Base-by-base conservation (phyloP, 2,888 invertebrate genomes). In the Thyatira batis region DNA sequence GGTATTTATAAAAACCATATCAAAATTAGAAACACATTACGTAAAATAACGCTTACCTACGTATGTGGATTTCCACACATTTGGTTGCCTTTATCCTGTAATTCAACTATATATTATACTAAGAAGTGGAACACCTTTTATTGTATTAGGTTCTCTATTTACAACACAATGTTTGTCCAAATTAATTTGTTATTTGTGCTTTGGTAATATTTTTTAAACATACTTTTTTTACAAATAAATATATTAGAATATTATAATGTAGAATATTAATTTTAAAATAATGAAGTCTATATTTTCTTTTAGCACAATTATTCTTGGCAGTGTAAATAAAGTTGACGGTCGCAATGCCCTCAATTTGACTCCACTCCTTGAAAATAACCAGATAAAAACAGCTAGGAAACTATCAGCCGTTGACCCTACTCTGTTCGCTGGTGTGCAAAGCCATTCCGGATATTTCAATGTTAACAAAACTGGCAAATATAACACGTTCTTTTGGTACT, bases 401-500 rank as follows among this genome's bases (percentile, higher is more conserved):
- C 5, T 33, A 13, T 33, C 33, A 2, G 13, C 13, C 11, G 33
- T 33, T 6, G 9, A 33, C 13, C 33, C 33, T 1, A 33, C n/a
- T 13, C 33, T 33, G 13, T 33, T 33, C 5, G 33, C 33, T 13
- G 33, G 33, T 11, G 33, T 33, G 33, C 3, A 33, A 13, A 33
- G 33, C 33, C 33, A 33, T 13, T 33, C 33, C 5, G 33, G 33
- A n/a, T 33, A 69, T 58, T 59, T 75, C 45, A 96, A 95, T 0
- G 96, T 96, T 4, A 93, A 96, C 75, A 93, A 95, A 73, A 77
- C 87, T 4, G 93, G 85, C 69, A 92, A 94, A 71, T 95, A 95
- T 11, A 95, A 96, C 75, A 81, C 95, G 71, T 96, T 95, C 83
- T 95, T 96, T 80, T 96, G 95, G 95, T 96, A 94, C 72, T 95